Base-by-base conservation (phyloP, 92 coral and sea anemone genomes). In the Ricordea florida region DNA sequence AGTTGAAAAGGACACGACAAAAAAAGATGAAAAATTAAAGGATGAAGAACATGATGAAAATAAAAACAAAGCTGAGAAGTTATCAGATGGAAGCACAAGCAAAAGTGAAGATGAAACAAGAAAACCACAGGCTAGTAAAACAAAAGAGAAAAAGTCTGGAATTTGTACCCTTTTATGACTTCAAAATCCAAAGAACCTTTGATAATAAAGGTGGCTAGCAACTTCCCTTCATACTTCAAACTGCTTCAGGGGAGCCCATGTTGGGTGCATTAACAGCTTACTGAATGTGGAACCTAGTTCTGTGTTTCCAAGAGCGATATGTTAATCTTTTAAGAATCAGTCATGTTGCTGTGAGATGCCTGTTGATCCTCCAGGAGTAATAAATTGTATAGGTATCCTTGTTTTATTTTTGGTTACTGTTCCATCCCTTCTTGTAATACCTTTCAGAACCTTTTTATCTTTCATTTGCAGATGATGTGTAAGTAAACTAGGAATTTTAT, bases 91-190 rank as follows among this genome's bases (percentile, higher is more conserved):
- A 32, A 6, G 47, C n/a, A 16, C 38, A 35, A 32, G 14, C 33
- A 1, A 33, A 9, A 47, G 17, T 6, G 48, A 68, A 52, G 42
- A 51, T 34, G 31, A 6, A 27, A 17, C 20, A 10, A 28, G 48
- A 14, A 50, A 66, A 66, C 30, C 18, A 35, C 23, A 62, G 60
- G 53, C 66, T 7, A 67, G 52, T 21, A 59, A 61, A 61, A 25
- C 51, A 7, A 85, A 84, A 68, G 83, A 82, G 29, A 89, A 89
- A 48, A 85, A 85, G 57, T 89, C 94, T 14, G 91, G 94, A 43
- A 75, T 85, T 66, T 89, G 94, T 57, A 47, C 30, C 10, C 7
- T 89, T 17, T 44, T 89, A 17, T 89, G 40, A 24, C 26, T 14
- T 5, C 2, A 55, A 27, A 1, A 52, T 8, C 11, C n/a, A 20